Evolutionary conservation across 2,888 invertebrate genomes (phyloP).

Genomic region (Erannis defoliaria): DNA sequence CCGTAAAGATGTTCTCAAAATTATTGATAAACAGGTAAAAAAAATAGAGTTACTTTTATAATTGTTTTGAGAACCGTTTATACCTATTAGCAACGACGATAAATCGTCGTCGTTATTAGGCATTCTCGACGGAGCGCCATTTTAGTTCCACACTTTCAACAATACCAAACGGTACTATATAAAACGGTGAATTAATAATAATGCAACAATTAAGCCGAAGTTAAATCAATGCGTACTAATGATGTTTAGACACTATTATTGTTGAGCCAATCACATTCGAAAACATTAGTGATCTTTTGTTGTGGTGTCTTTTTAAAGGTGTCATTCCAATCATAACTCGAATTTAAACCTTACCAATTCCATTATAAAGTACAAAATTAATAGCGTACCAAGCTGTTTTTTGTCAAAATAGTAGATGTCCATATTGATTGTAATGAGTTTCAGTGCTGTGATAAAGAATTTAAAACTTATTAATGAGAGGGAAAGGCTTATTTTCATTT

Average conservation of each 20-base stretch:
- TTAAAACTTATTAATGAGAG: background rate
- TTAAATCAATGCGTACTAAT: constrained; percentile 49
- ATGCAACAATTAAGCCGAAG: constrained; percentile 44
- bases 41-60: no score
- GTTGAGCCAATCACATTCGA: constrained; percentile 39
- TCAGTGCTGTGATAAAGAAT: background rate
- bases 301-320: constrained; percentile 28
- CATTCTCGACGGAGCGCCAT: constrained; percentile 19
- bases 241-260: constrained; percentile 44
- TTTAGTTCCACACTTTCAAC: constrained; percentile 26
- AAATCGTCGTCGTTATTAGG: no score
- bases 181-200: constrained; percentile 47
- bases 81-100: no score
- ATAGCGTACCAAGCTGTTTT: background rate
- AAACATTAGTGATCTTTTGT: constrained; percentile 46
- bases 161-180: constrained; percentile 41
- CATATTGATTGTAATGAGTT: constrained; percentile 16
- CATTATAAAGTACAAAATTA: background rate
- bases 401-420: background rate
- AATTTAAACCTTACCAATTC: background rate
- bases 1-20: no score
- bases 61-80: no score
- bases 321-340: constrained; percentile 21
- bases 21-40: no score
- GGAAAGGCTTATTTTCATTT: background rate